phyloP scores from a whole-genome alignment of 2,888 invertebrate species.

The Xestia c-nigrum region DNA sequence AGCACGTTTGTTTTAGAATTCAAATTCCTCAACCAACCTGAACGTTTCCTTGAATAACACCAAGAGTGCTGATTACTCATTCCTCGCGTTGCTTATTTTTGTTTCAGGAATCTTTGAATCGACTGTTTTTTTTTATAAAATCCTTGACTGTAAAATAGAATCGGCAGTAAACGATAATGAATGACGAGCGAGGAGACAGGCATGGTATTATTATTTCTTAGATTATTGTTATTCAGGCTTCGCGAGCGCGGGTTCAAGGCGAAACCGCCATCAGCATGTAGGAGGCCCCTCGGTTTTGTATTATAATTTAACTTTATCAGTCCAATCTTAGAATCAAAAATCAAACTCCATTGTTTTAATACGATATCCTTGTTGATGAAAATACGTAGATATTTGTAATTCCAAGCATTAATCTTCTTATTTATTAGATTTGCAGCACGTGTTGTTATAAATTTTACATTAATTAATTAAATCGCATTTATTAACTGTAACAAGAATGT shows the following conservation, averaged over 20 bases:
- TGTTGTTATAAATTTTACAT: slow-evolving; percentile 7
- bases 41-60: slow-evolving; percentile 71
- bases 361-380: slow-evolving; percentile 1
- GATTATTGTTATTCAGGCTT: slow-evolving; percentile 81
- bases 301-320: slow-evolving; percentile 57
- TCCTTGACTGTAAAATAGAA: slow-evolving; percentile 43
- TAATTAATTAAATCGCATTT: background rate
- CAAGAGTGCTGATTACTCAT: slow-evolving; percentile 71
- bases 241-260: slow-evolving; percentile 83
- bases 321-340: slow-evolving; percentile 40
- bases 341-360: slow-evolving; percentile 23
- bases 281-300: slow-evolving; percentile 76
- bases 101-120: slow-evolving; percentile 54
- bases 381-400: slow-evolving; percentile 7
- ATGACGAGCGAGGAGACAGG: slow-evolving; percentile 53
- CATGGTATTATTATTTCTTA: slow-evolving; percentile 68
- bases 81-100: slow-evolving; percentile 43
- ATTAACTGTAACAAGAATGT: slow-evolving; percentile 1
- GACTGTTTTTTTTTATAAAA: slow-evolving; percentile 32
- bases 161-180: slow-evolving; percentile 47
- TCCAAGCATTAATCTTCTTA: background rate
- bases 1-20: slow-evolving; percentile 78
- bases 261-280: slow-evolving; percentile 70
- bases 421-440: background rate
- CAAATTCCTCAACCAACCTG: slow-evolving; percentile 67